These are phyloP conservation scores for Antheraea assamensis DNA, from an alignment of 2,888 invertebrate species.

Conservation along the genomic window DNA sequence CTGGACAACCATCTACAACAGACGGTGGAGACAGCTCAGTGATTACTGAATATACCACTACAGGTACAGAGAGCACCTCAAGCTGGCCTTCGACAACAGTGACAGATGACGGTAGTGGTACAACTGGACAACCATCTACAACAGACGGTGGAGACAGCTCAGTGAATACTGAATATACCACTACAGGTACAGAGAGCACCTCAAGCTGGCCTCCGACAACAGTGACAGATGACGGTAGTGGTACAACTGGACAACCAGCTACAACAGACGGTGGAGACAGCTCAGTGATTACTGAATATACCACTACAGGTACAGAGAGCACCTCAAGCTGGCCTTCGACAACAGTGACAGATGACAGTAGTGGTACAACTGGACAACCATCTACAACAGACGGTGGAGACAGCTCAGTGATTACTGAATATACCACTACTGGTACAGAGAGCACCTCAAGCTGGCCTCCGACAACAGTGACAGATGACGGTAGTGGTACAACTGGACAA, in stretches of 20 bases:
- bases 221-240: background rate
- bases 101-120: background rate
- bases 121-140: background rate
- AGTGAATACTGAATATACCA: background rate
- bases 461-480: background rate
- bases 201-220: background rate
- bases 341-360: background rate
- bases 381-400: background rate
- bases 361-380: background rate
- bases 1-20: conserved; percentile 5
- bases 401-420: background rate
- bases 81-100: conserved; percentile 6
- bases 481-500: background rate
- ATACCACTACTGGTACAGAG: background rate
- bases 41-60: background rate
- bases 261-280: background rate
- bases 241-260: conserved; percentile 1
- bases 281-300: background rate
- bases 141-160: background rate
- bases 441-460: background rate
- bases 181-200: background rate
- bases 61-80: background rate
- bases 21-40: background rate
- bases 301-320: background rate
- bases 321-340: background rate